Evolutionary conservation across 2,797 vertebrate genomes (phyloP), one percentile per base, ranked within the genome.

Genomic region (Pipistrellus pygmaeus): DNA sequence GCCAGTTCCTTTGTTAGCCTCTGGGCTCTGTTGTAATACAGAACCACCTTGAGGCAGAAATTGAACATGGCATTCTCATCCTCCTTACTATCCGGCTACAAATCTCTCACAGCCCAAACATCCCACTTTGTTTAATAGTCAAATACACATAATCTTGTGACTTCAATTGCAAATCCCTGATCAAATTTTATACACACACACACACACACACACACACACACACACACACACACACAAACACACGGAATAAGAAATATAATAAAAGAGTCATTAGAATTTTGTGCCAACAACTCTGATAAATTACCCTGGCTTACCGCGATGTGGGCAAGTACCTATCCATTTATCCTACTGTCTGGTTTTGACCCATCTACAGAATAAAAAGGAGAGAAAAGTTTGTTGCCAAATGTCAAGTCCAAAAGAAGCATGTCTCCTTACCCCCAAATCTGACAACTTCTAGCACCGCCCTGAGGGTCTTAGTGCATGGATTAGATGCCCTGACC

Each of bases 1-100:
- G 90, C 81, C 72, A 77, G 77, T 82, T 84, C 78, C 90, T 96
- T 95, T 86, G 77, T 94, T 71, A 60, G 92, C 64, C 55, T 84
- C 94, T 78, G 35, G 72, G 55, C 48, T 64, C 71, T 57, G 69
- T 84, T 77, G 68, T 7, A 38, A 90, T n/a, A 27, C 51, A 90
- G 53, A 82, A 87, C 86, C 82, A 83, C 71, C 88, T 17, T 57
- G 68, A 73, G 91, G 55, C 38, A 73, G 91, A 94, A 94, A 88
- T 10, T 73, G 30, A 94, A 88, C 77, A 76, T 38, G 71, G 87
- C 60, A 60, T 90, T 80, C 51, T 76, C 66, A 71, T 82, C 62
- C 90, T 38, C 77, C 85, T 84, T 48, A 38, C 62, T 84, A 66
- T 23, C 35, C 91, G 85, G 46, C 72, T 88, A 20, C n/a, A 83